Base-by-base conservation (phyloP, 2,113 vertebrate species). In the Accipiter cooperii region DNA sequence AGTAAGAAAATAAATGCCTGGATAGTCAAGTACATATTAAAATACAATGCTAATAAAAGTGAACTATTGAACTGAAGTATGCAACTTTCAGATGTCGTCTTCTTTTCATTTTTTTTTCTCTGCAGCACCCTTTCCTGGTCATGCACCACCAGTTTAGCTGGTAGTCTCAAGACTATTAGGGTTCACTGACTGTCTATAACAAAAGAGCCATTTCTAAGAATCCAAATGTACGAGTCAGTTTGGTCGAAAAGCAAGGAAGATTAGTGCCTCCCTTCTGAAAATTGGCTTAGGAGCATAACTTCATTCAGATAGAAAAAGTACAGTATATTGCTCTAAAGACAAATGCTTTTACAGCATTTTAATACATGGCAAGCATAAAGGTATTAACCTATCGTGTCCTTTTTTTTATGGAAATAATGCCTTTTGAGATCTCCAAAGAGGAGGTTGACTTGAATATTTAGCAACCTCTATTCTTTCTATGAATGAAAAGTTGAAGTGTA, bases 11-110 rank as follows among this genome's bases (percentile, higher is more conserved):
- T 40, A 87, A 93, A 76, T 74, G 66, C 20, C 63, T 83, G 54
- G 47, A 29, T 63, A 83, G 25, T 76, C 54, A 87, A 94, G 54
- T 51, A 63, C 38, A 51, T 66, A 47, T 63, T 89, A 69, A 91
- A 96, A 91, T 61, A 94, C 28, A 92, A 20, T 58, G 47, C 61
- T 92, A 89, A 92, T 76, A 82, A 93, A 92, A 84, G 60, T 63
- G 42, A 87, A 58, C 66, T 70, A 34, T 66, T 93, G 58, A 96
- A 74, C 36, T 94, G 66, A 95, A 87, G 84, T 63, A 68, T 28
- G 21, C 13, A 69, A 38, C 54, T 76, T 96, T 69, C 40, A 70
- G 31, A 89, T 77, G 21, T 66, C 1, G 0, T 81, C 16, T 29
- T 87, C 2, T 54, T 58, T 68, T 79, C 4, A 5, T 40, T 88